Evolutionary conservation across 2,113 vertebrate genomes (phyloP), one percentile per base, ranked within the genome.

Genomic region (Rana temporaria): DNA sequence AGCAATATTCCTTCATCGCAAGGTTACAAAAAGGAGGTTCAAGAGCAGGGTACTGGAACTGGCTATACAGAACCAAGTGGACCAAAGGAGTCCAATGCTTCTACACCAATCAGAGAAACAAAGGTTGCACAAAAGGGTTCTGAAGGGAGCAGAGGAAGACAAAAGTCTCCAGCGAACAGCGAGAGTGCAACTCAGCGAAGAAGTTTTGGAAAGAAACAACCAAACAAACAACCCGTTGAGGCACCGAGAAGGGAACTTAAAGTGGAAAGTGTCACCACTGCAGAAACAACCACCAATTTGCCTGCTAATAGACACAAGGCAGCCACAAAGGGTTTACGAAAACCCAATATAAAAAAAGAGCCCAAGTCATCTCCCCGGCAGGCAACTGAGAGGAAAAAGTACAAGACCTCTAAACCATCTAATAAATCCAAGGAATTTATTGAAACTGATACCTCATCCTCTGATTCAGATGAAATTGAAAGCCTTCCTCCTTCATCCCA

Each of bases 391-490:
- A 98, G 97, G 83, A 97, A 97, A 90, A 99, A 98, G 82, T 90
- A 94, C 24, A 98, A 97, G 86, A 92, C 93, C 32, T 90, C 95
- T 2, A 95, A 98, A 91, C 90, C 95, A 64, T 91, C 95, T 59
- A 95, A 96, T 90, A 99, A 99, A 89, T 98, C 97, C 56, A 95
- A 95, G 4, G 96, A 99, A 92, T 97, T 97, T 86, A 93, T 99
- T 69, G 96, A 98, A 84, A 98, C 98, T 16, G 97, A 98, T 91
- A 96, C 95, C 42, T 98, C 98, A 15, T 97, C 98, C 55, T 98
- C 98, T 42, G 98, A 99, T 88, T 98, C 97, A 0, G 98, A 99
- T 91, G 97, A 96, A 89, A 98, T 97, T 19, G 97, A 98, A 86
- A 98, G 98, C 89, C 96, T 97, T 81, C 97, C 96, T 30, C 97